A percentile compares a stretch with the other conserved stretches of the same genome.
Conservation (phyloP, 2,797 vertebrate species). For the Podarcis lilfordi region DNA sequence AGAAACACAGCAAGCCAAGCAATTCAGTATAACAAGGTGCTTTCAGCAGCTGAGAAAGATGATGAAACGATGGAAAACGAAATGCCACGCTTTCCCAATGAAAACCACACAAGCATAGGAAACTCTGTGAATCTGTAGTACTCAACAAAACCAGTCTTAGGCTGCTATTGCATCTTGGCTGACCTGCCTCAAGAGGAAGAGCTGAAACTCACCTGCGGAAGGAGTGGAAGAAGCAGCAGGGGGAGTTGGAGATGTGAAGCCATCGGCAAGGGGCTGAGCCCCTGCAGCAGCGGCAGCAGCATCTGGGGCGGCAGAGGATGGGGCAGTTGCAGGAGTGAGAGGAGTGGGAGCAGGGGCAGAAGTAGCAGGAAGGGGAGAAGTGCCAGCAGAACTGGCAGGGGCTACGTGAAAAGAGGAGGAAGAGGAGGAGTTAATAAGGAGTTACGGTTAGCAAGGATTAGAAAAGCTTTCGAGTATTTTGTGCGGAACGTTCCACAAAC, state of each 20-base stretch:
- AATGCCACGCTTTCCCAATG: background rate
- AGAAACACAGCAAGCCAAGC: background rate
- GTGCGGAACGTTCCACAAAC: conserved; percentile 70
- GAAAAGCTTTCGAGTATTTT: conserved; percentile 70
- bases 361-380: conserved; percentile 86
- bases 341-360: conserved; percentile 79
- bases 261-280: conserved; percentile 87
- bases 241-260: conserved; percentile 94
- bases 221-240: conserved; percentile 87
- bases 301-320: conserved; percentile 77
- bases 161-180: conserved; percentile 1
- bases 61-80: background rate
- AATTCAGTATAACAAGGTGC: background rate
- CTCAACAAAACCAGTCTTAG: conserved; percentile 31
- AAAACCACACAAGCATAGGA: background rate
- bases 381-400: conserved; percentile 77
- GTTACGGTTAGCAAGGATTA: conserved; percentile 74
- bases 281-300: conserved; percentile 82
- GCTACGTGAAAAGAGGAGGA: conserved; percentile 82
- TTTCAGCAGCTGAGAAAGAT: conserved; percentile 9
- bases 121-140: background rate
- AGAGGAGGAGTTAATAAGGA: conserved; percentile 80
- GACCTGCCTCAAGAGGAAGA: conserved; percentile 52
- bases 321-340: conserved; percentile 77
- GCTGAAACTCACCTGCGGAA: conserved; percentile 90